Percentiles rank a stretch among this genome's conserved stretches.
phyloP scores from a whole-genome alignment of 2,113 vertebrate species.

The Proteles cristata region DNA sequence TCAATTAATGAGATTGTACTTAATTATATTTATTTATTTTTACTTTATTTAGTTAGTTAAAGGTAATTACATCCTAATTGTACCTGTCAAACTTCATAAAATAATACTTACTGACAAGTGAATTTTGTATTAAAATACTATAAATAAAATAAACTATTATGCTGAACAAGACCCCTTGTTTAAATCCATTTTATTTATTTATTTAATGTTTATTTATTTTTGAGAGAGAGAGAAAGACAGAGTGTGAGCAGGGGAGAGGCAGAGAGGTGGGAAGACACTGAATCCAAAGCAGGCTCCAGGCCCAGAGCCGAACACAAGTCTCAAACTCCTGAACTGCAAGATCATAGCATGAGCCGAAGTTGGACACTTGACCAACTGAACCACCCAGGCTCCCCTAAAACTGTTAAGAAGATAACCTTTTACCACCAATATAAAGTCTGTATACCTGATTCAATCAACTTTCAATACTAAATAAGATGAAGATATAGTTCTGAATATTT shows the following conservation, averaged over 20 bases:
- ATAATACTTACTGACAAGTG: not conserved
- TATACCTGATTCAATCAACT: not conserved
- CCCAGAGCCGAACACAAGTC: too few relatives aligned
- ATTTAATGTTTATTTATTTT: too few relatives aligned
- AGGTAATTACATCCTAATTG: not conserved
- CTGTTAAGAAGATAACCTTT: not conserved
- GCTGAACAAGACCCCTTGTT: not conserved
- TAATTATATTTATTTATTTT: not conserved
- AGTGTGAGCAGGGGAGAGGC: too few relatives aligned
- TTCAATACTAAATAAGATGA: not conserved
- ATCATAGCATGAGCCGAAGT: too few relatives aligned
- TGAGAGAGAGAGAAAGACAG: too few relatives aligned
- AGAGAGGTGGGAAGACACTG: too few relatives aligned
- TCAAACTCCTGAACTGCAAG: too few relatives aligned
- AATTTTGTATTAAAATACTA: not conserved
- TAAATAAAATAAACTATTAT: conserved; percentile 9
- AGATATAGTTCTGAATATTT: not conserved
- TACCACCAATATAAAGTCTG: not conserved
- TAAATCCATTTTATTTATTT: not conserved
- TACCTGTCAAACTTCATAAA: not conserved
- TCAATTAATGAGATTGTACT: conserved; percentile 39
- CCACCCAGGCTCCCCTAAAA: too few relatives aligned
- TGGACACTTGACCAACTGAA: too few relatives aligned
- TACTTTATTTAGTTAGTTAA: not conserved
- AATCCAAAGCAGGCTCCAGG: too few relatives aligned